Evolutionary conservation across 64 coral and sea anemone species (phyloP).

Genomic region (Dendrophyllia cribrosa): DNA sequence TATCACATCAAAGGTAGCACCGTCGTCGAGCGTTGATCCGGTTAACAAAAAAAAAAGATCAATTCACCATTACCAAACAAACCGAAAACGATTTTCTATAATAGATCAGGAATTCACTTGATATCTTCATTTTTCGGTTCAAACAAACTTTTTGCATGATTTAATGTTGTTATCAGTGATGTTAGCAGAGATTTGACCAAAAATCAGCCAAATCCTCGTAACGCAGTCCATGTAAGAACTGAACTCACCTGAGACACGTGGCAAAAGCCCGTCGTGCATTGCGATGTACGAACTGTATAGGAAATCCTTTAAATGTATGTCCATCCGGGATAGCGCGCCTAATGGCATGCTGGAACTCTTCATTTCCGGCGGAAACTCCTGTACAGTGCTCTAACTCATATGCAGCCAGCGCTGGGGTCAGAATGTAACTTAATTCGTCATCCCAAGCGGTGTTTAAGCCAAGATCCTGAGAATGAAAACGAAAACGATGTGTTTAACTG

Average conservation of each 20-base stretch:
- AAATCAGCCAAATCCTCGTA: no score
- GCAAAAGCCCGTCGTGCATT: slow-evolving; percentile 95
- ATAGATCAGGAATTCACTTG: no score
- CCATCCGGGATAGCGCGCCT: slow-evolving; percentile 92
- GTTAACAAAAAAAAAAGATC: no score
- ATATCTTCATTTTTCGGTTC: no score
- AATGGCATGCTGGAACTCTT: slow-evolving; percentile 98
- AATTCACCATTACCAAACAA: no score
- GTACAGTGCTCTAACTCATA: slow-evolving; percentile 93
- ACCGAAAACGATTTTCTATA: no score
- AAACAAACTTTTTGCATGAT: no score
- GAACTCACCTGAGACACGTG: slow-evolving; percentile 86
- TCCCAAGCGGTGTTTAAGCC: slow-evolving; percentile 88
- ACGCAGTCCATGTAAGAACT: not conserved
- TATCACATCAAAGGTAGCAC: no score
- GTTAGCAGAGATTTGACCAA: no score
- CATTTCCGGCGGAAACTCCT: slow-evolving; percentile 88
- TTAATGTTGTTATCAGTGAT: no score
- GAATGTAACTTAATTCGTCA: slow-evolving; percentile 94
- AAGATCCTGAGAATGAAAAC: slow-evolving; percentile 70
- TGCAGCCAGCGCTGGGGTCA: slow-evolving; percentile 88
- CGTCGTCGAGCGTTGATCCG: no score
- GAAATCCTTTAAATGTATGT: slow-evolving; percentile 99
- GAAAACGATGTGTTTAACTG: not conserved
- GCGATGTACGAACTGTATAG: slow-evolving; percentile 96